A percentile compares a stretch with the other conserved stretches of the same genome.
These are phyloP conservation scores for Pyralis farinalis DNA, from an alignment of 2,888 invertebrate species.

Conservation along the genomic window DNA sequence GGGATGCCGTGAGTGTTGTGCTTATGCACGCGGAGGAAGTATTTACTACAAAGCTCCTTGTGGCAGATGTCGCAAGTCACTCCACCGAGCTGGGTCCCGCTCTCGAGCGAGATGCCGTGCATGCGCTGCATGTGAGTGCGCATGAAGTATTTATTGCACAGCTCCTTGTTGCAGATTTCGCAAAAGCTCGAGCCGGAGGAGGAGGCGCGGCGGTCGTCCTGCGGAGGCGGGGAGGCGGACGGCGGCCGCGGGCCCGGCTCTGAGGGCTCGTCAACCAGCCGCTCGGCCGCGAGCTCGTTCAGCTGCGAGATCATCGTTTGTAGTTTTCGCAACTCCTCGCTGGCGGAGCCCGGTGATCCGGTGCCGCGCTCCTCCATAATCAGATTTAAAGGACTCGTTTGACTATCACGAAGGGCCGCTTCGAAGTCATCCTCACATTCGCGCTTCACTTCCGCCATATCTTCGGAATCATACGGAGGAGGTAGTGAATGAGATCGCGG, in stretches of 20 bases:
- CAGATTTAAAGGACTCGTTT: constrained; percentile 89
- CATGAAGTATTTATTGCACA: constrained; percentile 99
- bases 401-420: constrained; percentile 77
- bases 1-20: constrained; percentile 98
- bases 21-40: constrained; percentile 98
- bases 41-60: constrained; percentile 98
- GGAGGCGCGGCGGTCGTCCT: constrained; percentile 77
- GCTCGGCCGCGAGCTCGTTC: constrained; percentile 87
- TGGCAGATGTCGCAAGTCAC: constrained; percentile 98
- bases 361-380: constrained; percentile 85
- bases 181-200: constrained; percentile 92
- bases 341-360: constrained; percentile 83
- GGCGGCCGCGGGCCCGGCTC: constrained; percentile 51
- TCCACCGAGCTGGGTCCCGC: constrained; percentile 94
- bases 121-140: constrained; percentile 99
- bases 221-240: constrained; percentile 59
- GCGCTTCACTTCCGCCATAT: constrained; percentile 76
- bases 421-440: constrained; percentile 68
- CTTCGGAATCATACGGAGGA: constrained; percentile 51
- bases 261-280: constrained; percentile 58
- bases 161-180: constrained; percentile 98
- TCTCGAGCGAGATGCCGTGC: constrained; percentile 97
- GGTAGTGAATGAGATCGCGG: constrained; percentile 53
- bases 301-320: constrained; percentile 95
- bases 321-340: constrained; percentile 92